Conservation (phyloP, 2,113 vertebrate genomes). For the Hippocampus zosterae region DNA sequence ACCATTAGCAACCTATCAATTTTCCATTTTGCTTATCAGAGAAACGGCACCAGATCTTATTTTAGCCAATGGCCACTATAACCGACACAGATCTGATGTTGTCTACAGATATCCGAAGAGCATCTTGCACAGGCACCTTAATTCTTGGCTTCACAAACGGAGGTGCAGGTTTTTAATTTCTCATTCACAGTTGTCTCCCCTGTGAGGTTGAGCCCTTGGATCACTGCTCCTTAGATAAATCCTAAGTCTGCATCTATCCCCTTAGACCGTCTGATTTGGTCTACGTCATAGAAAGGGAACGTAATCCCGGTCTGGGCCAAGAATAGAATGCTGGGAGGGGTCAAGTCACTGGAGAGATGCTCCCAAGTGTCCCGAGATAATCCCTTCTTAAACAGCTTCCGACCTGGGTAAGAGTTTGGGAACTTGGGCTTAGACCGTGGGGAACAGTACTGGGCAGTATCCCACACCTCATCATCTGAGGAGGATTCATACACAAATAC, state of each 20-base stretch:
- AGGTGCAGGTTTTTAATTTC: constrained; percentile 12
- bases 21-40: not conserved
- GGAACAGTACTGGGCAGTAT: constrained; percentile 36
- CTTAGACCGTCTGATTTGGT: constrained; percentile 71
- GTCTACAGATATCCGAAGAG: not conserved
- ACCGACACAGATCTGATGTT: constrained; percentile 1
- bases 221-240: constrained; percentile 64
- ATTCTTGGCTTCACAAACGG: not conserved
- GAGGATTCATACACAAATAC: constrained; percentile 25
- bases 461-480: constrained; percentile 24
- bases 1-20: no score
- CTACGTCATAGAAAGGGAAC: constrained; percentile 61
- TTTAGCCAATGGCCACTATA: not conserved
- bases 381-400: constrained; percentile 68
- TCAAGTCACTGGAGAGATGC: constrained; percentile 33
- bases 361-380: constrained; percentile 56
- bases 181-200: constrained; percentile 14
- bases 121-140: not conserved
- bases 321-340: constrained; percentile 66
- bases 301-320: constrained; percentile 66
- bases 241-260: constrained; percentile 69
- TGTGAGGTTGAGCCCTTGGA: constrained; percentile 42
- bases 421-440: constrained; percentile 24
- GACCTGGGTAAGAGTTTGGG: constrained; percentile 26
- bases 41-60: not conserved